phyloP scores from a whole-genome alignment of 2,113 vertebrate genomes.

The Peromyscus maniculatus region DNA sequence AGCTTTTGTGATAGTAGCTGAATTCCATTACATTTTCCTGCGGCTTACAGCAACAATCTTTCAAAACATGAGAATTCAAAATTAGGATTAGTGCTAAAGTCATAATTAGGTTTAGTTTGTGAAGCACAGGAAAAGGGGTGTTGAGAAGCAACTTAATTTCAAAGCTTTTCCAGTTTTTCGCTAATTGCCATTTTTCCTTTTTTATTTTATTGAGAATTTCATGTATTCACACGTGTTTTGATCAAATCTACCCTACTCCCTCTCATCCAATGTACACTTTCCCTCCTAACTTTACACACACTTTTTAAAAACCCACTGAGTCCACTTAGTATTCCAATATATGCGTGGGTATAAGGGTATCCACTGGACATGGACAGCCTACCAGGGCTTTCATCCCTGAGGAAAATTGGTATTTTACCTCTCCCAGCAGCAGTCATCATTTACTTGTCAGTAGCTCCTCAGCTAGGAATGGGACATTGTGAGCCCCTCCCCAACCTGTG shows the following conservation, averaged over 20 bases:
- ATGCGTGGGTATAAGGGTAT: background rate
- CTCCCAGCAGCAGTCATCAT: background rate
- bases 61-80: background rate
- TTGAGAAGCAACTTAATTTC: background rate
- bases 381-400: background rate
- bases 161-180: background rate
- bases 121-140: background rate
- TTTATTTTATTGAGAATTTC: background rate
- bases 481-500: too few species aligned
- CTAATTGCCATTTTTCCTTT: background rate
- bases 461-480: background rate
- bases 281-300: too few species aligned
- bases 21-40: too few species aligned
- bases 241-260: background rate
- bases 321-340: too few species aligned
- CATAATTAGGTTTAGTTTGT: background rate
- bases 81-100: background rate
- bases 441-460: background rate
- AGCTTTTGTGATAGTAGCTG: too few species aligned
- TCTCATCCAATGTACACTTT: background rate
- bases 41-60: too few species aligned
- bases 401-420: background rate
- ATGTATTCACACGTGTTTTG: background rate
- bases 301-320: too few species aligned
- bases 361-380: background rate